Evolutionary conservation across 2,888 invertebrate species (phyloP).

Genomic region (Malthinus seriepunctatus): DNA sequence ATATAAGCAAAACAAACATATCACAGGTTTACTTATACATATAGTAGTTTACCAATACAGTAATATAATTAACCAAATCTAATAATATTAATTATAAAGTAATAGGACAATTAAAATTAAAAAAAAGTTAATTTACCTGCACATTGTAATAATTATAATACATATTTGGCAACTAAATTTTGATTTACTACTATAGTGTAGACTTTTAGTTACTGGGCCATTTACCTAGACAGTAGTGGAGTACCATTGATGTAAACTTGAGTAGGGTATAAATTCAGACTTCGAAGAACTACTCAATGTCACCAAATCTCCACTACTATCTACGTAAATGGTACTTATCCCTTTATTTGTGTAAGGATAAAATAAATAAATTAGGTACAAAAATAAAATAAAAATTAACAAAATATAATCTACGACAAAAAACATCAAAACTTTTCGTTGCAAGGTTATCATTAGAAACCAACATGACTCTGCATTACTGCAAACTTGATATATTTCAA

Average conservation of each 20-base stretch:
- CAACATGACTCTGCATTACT: constrained; percentile 19
- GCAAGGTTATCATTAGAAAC: constrained; percentile 28
- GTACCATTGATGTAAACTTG: too few relatives aligned
- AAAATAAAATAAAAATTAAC: constrained; percentile 1
- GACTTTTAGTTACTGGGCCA: too few relatives aligned
- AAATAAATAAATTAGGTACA: constrained; percentile 1
- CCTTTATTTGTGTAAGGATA: neutral
- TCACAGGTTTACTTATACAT: constrained; percentile 50
- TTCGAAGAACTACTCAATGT: too few relatives aligned
- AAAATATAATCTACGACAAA: neutral
- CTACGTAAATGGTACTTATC: too few relatives aligned
- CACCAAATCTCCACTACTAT: neutral
- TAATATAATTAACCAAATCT: constrained; percentile 15
- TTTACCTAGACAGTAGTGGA: too few relatives aligned
- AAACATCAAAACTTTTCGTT: constrained; percentile 13
- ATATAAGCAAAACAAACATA: constrained; percentile 45
- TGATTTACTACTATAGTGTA: too few relatives aligned
- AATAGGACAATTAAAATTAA: constrained; percentile 5
- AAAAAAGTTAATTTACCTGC: neutral
- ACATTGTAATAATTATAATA: neutral
- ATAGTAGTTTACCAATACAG: constrained; percentile 34
- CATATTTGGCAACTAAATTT: too few relatives aligned
- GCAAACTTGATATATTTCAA: constrained; percentile 32
- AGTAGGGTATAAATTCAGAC: too few relatives aligned
- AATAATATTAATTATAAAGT: neutral